Base-by-base conservation (phyloP, 2,797 vertebrate species). In the Anomalospiza imberbis region DNA sequence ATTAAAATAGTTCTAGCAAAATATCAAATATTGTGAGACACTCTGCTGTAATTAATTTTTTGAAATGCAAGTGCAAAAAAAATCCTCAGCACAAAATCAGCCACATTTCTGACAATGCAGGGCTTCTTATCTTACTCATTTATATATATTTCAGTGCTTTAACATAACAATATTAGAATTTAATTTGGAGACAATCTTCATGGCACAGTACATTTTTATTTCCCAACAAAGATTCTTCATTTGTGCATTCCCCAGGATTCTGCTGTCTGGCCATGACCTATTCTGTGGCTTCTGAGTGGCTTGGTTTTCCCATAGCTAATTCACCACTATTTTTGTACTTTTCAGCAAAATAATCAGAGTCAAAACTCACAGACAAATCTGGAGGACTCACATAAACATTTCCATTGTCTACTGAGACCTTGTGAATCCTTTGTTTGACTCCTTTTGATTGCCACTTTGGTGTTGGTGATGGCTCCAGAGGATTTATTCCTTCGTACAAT, bases 291-390 rank as follows among this genome's bases (percentile, higher is more conserved):
- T 83, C 51, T n/a, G 50, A 65, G 17, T 22, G 14, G 21, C 54
- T 90, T 76, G 15, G 48, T 73, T 93, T 93, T 74, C 47, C 60
- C 15, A 60, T 63, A 26, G 73, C 74, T 93, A 85, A 85, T 83
- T 91, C 97, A 51, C 75, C 87, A 51, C 89, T 79, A 19, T 90
- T 97, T 96, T 98, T 98, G 94, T 98, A 99, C 36, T 98, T 95
- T 25, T 99, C 98, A 87, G 99, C 98, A 98, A 96, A 99, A 97
- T 96, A 99, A 97, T 99, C 99, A 2, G 99, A 99, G 22, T 99
- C 99, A 28, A 98, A 96, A 38, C 87, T 98, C 47, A 94, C 55
- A 12, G 85, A 85, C 14, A 95, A 42, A 48, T 97, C 85, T 7
- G 98, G 99, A 88, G 99, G 98, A 77, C 96, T 98, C 93, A 99